Evolutionary conservation across 1,140 invertebrate genomes (phyloP), one percentile per base, ranked within the genome.

Genomic region (Drosophila lowei): DNA sequence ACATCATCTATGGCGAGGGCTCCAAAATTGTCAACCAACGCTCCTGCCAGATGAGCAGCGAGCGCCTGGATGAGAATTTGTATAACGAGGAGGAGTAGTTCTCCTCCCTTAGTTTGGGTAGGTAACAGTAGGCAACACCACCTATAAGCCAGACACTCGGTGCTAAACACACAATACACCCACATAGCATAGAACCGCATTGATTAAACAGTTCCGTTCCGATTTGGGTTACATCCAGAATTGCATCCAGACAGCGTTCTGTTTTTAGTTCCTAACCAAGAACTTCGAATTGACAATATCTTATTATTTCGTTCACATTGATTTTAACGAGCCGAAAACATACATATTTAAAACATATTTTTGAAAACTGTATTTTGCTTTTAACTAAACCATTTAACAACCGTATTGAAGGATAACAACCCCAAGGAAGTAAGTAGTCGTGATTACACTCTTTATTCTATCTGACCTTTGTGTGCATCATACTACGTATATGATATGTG

Each of bases 341-440:
- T 56, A 61, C 46, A 38, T 56, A 44, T 68, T 48, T 64, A 56
- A 74, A 80, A 60, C 23, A 62, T 60, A 79, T 79, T 66, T 77
- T 59, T 67, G 71, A 57, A 85, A 58, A 79, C 34, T 86, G 41
- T 66, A 78, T 80, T 81, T 88, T 88, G 67, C 72, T 88, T 79
- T 81, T 81, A 72, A 83, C 76, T 55, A 75, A 85, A 85, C 79
- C 67, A 88, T 70, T 79, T 21, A 58, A 78, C 52, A 76, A 66
- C 54, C 59, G 58, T 68, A 34, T 43, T 58, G 55, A 84, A 84
- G 75, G 83, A 90, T 80, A 80, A 90, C 79, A 84, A 83, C 72
- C 50, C 79, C 34, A 90, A 90, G 88, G 88, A 90, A 84, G 88
- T 90, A 90, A 90, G 88, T 90, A 90, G 88, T 71, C 70, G 78